phyloP scores from a whole-genome alignment of 2,888 invertebrate species.

The Epirrita christyi region DNA sequence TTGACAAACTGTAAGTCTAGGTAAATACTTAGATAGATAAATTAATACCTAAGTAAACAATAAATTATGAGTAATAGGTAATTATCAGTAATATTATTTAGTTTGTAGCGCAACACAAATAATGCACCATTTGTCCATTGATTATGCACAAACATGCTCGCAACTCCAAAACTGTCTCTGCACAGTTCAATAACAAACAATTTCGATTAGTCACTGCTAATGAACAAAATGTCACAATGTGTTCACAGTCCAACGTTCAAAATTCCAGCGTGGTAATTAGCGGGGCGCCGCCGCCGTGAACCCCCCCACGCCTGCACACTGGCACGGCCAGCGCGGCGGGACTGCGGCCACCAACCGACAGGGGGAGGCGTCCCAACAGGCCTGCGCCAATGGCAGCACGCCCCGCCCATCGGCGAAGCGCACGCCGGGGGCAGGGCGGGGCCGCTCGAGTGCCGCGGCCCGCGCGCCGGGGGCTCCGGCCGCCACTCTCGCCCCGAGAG shows the following conservation, averaged over 20 bases:
- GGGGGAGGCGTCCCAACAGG: constrained; percentile 41
- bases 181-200: constrained; percentile 30
- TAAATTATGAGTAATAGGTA: not conserved
- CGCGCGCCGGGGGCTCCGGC: constrained; percentile 70
- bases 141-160: constrained; percentile 2
- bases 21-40: too few relatives aligned
- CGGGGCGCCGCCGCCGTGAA: constrained; percentile 37
- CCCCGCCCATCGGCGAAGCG: constrained; percentile 39
- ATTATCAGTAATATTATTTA: not conserved
- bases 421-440: constrained; percentile 46
- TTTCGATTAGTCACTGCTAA: constrained; percentile 33
- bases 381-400: constrained; percentile 30
- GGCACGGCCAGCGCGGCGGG: constrained; percentile 44
- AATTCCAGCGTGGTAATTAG: constrained; percentile 39
- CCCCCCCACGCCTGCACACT: constrained; percentile 50
- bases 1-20: too few relatives aligned
- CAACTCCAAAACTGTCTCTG: constrained; percentile 17
- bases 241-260: constrained; percentile 46
- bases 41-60: too few relatives aligned
- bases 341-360: constrained; percentile 42
- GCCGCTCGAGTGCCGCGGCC: constrained; percentile 61
- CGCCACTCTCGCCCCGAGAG: constrained; percentile 82
- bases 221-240: constrained; percentile 41
- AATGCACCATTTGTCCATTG: constrained; percentile 2
- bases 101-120: not conserved